Conservation (phyloP, 2,888 invertebrate species). For the Carabus problematicus region DNA sequence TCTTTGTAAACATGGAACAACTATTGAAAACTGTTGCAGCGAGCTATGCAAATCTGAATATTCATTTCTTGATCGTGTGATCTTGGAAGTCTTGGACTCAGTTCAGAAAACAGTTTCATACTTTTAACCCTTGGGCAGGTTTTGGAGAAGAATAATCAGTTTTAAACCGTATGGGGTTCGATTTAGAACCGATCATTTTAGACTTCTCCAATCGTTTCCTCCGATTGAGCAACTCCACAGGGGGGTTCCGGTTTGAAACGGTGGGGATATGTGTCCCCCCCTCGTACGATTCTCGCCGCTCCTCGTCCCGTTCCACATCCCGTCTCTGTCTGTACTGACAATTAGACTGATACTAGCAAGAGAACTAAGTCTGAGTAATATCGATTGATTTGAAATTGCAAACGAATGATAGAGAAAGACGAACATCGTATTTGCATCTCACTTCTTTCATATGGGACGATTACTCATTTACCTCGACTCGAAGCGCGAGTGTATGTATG, state of each 20-base stretch:
- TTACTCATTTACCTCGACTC: slow-evolving; percentile 52
- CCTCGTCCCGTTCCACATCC: slow-evolving; percentile 9
- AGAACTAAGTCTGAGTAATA: slow-evolving; percentile 57
- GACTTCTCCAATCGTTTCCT: slow-evolving; percentile 22
- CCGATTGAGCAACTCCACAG: slow-evolving; percentile 6
- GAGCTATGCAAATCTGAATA: neutral
- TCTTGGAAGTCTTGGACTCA: neutral
- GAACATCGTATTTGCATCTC: slow-evolving; percentile 24
- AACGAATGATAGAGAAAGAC: slow-evolving; percentile 41
- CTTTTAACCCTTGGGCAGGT: too few relatives aligned
- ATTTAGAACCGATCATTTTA: slow-evolving; percentile 35
- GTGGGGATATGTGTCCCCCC: slow-evolving; percentile 29
- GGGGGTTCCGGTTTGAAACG: slow-evolving; percentile 1
- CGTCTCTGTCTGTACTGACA: slow-evolving; percentile 52
- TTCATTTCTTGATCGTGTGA: slow-evolving; percentile 3
- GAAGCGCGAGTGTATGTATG: slow-evolving; percentile 4
- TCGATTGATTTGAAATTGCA: slow-evolving; percentile 56
- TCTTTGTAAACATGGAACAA: neutral
- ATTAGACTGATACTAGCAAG: slow-evolving; percentile 58
- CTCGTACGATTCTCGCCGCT: slow-evolving; percentile 7
- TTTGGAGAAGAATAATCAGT: neutral
- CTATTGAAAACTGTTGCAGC: neutral
- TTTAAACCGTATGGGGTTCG: neutral
- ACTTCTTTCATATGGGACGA: slow-evolving; percentile 52
- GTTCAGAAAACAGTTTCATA: too few relatives aligned